Base-by-base conservation (phyloP, 2,113 vertebrate species). In the Hassar affinis region DNA sequence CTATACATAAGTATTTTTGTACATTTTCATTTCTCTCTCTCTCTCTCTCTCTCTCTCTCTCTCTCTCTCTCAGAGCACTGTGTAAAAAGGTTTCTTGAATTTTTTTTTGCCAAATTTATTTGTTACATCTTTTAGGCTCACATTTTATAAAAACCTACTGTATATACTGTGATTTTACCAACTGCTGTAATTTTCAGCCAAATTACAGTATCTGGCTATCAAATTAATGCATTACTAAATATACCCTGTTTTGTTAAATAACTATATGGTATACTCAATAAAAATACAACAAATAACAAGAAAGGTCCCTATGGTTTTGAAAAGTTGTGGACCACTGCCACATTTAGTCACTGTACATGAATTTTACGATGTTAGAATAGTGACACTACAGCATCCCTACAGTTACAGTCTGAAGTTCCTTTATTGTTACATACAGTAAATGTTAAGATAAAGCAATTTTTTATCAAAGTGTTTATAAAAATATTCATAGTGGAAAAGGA, bases 1-100 rank as follows among this genome's bases (percentile, higher is more conserved):
- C 8, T 75, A n/a, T 80, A 71, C 66, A 10, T 69, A 74, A 74
- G 61, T 79, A 57, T 86, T 88, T 90, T 87, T 88, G 84, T 89
- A 89, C 52, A 86, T 77, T 80, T 75, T 33, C 38, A 35, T 17
- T 78, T 75, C 35, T 51, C 12, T 51, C 49, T 51, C 11, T 12
- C 49, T 51, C 11, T 12, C 49, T 42, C 38, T 42, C 38, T 42
- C 45, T 47, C 45, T 47, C 45, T 47, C 45, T 47, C 45, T 47
- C 45, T 45, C 45, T 47, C 45, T 47, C 45, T 47, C 45, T 66
- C 52, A 83, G 35, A 82, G 57, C 64, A 75, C 51, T 81, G 79
- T 88, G 86, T 81, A 88, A 79, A 87, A 84, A 86, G 49, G 33
- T 81, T 47, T 10, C 35, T 51, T 45, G 4, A 30, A 35, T 52